Conservation (phyloP, 2,113 vertebrate species). For the Nothoprocta pentlandii region DNA sequence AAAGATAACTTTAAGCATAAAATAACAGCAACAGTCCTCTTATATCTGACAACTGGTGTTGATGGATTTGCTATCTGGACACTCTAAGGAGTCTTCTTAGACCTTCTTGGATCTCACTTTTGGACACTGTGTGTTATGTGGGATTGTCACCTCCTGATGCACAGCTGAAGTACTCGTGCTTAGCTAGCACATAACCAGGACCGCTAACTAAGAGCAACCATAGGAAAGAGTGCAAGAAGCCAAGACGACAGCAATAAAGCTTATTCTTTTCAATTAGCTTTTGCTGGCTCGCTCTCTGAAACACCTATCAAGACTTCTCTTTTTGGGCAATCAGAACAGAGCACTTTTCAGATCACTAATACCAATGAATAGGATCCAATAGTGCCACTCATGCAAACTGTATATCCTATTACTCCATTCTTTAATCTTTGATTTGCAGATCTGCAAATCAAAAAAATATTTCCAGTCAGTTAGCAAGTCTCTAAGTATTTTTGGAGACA, state of each 20-base stretch:
- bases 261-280: not conserved
- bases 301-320: not conserved
- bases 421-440: not conserved
- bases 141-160: not conserved
- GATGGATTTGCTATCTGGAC: not conserved
- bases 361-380: not conserved
- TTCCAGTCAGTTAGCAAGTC: slow-evolving; percentile 14
- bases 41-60: not conserved
- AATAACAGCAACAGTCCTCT: not conserved
- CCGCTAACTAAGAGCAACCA: not conserved
- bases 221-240: not conserved
- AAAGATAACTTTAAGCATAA: not conserved
- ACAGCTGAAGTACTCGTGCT: not conserved
- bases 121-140: not conserved
- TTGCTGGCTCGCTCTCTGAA: not conserved
- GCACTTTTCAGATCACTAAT: not conserved
- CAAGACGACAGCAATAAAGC: not conserved
- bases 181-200: not conserved
- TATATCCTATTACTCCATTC: not conserved
- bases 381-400: not conserved
- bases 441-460: not conserved
- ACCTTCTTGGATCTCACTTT: not conserved
- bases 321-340: not conserved
- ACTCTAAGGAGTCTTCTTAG: not conserved
- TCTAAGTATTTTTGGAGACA: not conserved